Evolutionary conservation across 2,113 vertebrate genomes (phyloP).

Genomic region (Grus americana): DNA sequence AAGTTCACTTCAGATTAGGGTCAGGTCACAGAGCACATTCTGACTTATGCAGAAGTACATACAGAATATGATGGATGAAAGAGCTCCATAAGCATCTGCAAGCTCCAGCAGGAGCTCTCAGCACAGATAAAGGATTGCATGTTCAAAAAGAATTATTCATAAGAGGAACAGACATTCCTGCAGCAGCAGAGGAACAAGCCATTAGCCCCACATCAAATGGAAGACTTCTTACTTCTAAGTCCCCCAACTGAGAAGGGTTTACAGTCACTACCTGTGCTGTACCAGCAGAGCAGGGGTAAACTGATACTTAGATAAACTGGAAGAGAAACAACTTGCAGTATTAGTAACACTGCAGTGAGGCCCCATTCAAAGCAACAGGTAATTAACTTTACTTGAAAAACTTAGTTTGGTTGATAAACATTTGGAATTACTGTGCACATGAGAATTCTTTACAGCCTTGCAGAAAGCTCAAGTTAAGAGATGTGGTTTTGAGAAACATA

Average conservation of each 20-base stretch:
- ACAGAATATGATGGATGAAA: neutral
- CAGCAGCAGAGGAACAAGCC: neutral
- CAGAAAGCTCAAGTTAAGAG: neutral
- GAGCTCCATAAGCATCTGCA: neutral
- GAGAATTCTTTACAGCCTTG: neutral
- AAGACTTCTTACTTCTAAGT: neutral
- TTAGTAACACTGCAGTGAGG: neutral
- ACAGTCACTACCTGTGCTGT: neutral
- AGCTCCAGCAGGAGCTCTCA: neutral
- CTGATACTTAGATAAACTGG: neutral
- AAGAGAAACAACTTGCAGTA: neutral
- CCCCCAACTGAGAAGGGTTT: neutral
- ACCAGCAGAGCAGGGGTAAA: neutral
- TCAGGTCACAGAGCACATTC: neutral
- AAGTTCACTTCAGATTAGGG: neutral
- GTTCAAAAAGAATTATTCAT: neutral
- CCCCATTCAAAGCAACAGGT: neutral
- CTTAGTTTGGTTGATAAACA: neutral
- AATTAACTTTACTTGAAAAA: neutral
- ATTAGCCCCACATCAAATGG: neutral
- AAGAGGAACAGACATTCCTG: neutral
- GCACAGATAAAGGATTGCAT: neutral
- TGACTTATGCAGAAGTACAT: neutral
- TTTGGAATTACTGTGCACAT: neutral
- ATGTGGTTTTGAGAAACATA: rapidly evolving